These are phyloP conservation scores for Actinernus sp. DNA, from an alignment of 92 coral and sea anemone species.

Conservation along the genomic window DNA sequence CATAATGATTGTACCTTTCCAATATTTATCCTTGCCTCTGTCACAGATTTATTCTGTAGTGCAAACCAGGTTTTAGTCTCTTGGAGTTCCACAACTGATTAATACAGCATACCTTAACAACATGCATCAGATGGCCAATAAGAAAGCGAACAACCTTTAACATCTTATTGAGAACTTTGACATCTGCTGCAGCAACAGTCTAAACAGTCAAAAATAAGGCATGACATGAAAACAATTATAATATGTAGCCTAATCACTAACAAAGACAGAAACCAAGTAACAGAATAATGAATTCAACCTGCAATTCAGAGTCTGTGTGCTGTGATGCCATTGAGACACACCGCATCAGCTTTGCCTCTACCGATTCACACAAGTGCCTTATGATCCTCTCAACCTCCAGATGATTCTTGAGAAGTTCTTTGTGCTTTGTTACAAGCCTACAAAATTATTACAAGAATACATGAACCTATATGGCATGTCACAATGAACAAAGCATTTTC, in stretches of 20 bases:
- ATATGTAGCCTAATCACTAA: no score
- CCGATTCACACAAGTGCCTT: constrained; percentile 66
- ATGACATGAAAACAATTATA: no score
- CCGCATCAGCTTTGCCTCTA: constrained; percentile 71
- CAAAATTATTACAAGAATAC: no score
- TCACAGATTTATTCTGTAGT: neutral
- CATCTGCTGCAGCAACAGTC: constrained; percentile 26
- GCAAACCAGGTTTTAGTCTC: neutral
- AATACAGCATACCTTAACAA: constrained; percentile 93
- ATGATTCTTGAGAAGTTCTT: constrained; percentile 74
- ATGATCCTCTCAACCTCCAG: constrained; percentile 66
- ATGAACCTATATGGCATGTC: no score
- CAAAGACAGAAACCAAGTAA: no score
- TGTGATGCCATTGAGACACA: constrained; percentile 72
- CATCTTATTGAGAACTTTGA: constrained; percentile 71
- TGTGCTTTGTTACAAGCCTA: constrained; percentile 88
- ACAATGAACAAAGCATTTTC: no score
- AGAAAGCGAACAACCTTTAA: constrained; percentile 84
- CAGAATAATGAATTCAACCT: no score
- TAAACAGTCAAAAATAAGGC: no score
- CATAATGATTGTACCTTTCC: no score
- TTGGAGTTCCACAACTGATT: neutral
- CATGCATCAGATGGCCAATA: constrained; percentile 86
- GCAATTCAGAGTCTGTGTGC: no score
- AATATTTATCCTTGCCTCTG: no score